Conservation (phyloP, 2,888 invertebrate species). For the Heliconius cydno region DNA sequence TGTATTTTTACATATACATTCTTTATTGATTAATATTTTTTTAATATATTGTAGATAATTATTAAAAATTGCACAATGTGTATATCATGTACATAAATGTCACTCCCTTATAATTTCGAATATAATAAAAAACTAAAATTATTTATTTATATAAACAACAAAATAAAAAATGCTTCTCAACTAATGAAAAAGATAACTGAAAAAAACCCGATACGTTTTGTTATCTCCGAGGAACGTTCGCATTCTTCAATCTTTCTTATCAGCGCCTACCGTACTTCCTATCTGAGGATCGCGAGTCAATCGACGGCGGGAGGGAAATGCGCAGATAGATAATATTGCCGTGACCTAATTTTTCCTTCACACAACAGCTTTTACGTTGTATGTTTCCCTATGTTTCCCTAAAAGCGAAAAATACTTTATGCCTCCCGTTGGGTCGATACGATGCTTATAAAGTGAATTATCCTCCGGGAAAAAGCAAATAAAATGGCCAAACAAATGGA, state of each 20-base stretch:
- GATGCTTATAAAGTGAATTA: conserved; percentile 81
- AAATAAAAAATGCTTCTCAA: not conserved
- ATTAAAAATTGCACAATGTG: not conserved
- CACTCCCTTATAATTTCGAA: no score
- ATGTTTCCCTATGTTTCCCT: conserved; percentile 48
- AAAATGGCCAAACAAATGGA: conserved; percentile 79
- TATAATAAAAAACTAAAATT: not conserved
- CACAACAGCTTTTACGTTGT: conserved; percentile 46
- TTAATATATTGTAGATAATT: not conserved
- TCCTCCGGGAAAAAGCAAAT: conserved; percentile 77
- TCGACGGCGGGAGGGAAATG: conserved; percentile 34
- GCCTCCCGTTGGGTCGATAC: conserved; percentile 76
- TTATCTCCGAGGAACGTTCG: conserved; percentile 25
- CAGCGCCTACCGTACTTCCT: conserved; percentile 24
- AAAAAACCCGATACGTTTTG: conserved; percentile 25
- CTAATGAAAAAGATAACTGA: conserved; percentile 24
- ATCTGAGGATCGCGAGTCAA: conserved; percentile 29
- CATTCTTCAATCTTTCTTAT: conserved; percentile 32
- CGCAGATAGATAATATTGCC: conserved; percentile 44
- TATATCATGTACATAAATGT: no score
- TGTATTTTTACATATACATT: not conserved
- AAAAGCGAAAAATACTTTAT: conserved; percentile 72
- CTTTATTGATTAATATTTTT: no score
- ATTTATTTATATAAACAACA: conserved; percentile 4
- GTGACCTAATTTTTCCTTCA: conserved; percentile 47